A percentile compares a stretch with the other conserved stretches of the same genome.
Evolutionary conservation across 2,797 vertebrate genomes (phyloP).

Genomic region (Nannoperca australis): DNA sequence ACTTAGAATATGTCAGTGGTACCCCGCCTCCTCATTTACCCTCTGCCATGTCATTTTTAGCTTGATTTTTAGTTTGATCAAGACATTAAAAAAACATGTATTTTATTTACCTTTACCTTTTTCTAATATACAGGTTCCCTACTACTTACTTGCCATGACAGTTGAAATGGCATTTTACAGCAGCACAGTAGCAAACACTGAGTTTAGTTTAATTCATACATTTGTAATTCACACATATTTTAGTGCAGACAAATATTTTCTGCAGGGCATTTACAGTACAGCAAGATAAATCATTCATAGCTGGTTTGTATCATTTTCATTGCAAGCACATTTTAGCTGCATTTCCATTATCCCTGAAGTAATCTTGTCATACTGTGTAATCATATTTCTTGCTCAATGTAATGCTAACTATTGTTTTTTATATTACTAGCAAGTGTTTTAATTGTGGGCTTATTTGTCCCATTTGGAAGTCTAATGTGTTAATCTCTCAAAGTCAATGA

Average conservation of each 20-base stretch:
- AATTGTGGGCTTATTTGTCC: conserved; percentile 18
- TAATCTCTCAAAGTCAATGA: conserved; percentile 39
- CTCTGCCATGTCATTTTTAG: background rate
- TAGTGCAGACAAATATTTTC: background rate
- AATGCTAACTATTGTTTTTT: background rate
- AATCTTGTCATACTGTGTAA: conserved; percentile 15
- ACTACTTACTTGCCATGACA: background rate
- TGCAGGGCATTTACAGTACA: conserved; percentile 6
- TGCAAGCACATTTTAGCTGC: background rate
- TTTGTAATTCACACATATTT: background rate
- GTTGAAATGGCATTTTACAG: background rate
- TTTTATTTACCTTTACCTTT: background rate
- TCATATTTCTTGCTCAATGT: background rate
- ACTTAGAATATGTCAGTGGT: background rate
- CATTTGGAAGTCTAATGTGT: conserved; percentile 10
- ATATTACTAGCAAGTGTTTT: background rate
- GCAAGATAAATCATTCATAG: conserved; percentile 4
- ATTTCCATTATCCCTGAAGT: conserved; percentile 9
- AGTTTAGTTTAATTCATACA: background rate
- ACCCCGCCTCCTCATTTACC: background rate
- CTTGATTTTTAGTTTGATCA: background rate
- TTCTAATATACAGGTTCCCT: background rate
- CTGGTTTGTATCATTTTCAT: conserved; percentile 8
- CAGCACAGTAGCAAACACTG: background rate
- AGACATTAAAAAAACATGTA: background rate